Base-by-base conservation (phyloP, 1,140 invertebrate genomes). In the Drosophila ohnishii region DNA sequence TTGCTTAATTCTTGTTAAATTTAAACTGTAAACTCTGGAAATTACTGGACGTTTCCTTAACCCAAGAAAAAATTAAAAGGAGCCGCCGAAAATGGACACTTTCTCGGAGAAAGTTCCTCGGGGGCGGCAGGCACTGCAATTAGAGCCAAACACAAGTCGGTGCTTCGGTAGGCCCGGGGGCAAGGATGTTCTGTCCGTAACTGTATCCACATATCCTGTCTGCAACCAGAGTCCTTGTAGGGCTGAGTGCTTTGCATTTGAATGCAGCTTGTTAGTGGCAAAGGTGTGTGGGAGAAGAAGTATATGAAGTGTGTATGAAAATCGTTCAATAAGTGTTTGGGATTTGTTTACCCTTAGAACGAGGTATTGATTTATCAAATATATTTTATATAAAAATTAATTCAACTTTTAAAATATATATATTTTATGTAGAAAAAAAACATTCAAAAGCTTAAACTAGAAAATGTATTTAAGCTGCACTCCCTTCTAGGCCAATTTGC, bases 141-240 rank as follows among this genome's bases (percentile, higher is more conserved):
- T 85, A 84, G 75, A 63, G 67, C 59, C 61, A 69, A 80, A 77
- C 72, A 80, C 69, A 80, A 56, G 67, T 59, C 75, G 67, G 40
- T 37, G 42, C 59, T 61, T 25, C 14, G 19, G 10, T n/a, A 4
- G 0, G 70, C 55, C 47, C n/a, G 14, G 13, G 13, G 58, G 48
- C 37, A 34, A 48, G n/a, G 30, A 35, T 64, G 39, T 61, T 59
- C 25, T 0, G 10, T 9, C 37, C 30, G 22, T 25, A 39, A 2
- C n/a, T 1, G 32, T 37, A 28, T 35, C 34, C 62, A 28, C 22
- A 64, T 47, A 34, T 48, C 40, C 63, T 14, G 40, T 22, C 42
- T 32, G 61, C 53, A 51, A 9, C 10, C 25, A 6, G 5, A 16
- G 19, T 30, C 13, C 13, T 30, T 9, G 47, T 55, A 10, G 53